Conservation (phyloP, 2,113 vertebrate species). For the Crotalus helleri region DNA sequence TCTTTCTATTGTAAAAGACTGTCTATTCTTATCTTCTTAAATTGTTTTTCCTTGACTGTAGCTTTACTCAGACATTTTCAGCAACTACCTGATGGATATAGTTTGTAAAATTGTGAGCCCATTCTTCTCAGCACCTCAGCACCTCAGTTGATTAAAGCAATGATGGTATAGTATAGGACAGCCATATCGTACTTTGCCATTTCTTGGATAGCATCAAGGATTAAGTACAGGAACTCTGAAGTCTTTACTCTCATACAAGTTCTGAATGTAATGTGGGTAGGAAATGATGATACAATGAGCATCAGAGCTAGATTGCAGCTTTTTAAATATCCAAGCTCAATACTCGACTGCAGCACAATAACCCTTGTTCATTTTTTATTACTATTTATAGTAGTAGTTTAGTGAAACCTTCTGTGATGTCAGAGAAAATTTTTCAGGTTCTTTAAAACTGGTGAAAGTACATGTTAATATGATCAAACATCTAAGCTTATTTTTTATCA, state of each 20-base stretch:
- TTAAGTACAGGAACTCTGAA: not conserved
- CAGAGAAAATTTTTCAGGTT: not conserved
- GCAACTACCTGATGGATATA: not conserved
- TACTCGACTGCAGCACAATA: not conserved
- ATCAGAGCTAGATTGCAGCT: too few species aligned
- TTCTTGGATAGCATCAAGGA: not conserved
- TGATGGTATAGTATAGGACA: not conserved
- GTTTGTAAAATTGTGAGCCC: fast-evolving
- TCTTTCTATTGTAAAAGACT: not conserved
- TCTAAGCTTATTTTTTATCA: not conserved
- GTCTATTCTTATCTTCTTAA: not conserved
- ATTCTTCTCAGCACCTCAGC: not conserved
- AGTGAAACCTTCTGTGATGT: not conserved
- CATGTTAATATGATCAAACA: not conserved
- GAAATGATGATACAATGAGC: not conserved
- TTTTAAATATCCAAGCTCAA: not conserved
- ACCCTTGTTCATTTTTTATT: not conserved
- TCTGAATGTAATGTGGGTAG: not conserved
- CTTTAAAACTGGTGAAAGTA: not conserved
- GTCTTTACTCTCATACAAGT: too few species aligned
- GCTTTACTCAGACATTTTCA: not conserved
- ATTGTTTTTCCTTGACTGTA: not conserved
- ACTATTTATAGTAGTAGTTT: not conserved
- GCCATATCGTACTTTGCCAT: not conserved
- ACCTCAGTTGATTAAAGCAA: not conserved